A percentile compares a stretch with the other conserved stretches of the same genome.
phyloP scores from a whole-genome alignment of 2,113 vertebrate species.

The Brachyistius frenatus region DNA sequence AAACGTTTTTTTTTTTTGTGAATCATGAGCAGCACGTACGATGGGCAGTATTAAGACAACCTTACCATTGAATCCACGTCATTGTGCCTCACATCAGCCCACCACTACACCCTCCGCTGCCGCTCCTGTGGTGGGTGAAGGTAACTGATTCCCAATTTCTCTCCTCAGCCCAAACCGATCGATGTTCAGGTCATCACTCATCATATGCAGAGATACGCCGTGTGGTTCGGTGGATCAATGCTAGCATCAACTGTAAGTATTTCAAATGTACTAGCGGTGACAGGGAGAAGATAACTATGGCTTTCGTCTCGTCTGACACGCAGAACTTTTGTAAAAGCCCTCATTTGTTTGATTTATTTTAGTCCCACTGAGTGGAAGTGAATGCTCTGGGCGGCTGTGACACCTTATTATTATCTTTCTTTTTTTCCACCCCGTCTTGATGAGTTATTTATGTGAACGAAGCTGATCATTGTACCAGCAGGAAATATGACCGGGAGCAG shows the following conservation, averaged over 20 bases:
- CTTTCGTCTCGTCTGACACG: no score
- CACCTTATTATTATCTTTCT: not conserved
- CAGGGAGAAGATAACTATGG: not conserved
- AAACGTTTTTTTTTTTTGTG: no score
- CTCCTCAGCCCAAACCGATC: slow-evolving; percentile 94
- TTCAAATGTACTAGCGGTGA: not conserved
- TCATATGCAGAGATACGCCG: slow-evolving; percentile 98
- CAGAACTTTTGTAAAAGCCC: not conserved
- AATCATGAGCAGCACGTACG: no score
- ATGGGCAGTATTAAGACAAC: no score
- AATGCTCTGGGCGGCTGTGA: slow-evolving; percentile 68
- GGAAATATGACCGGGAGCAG: not conserved
- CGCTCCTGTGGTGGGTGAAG: no score
- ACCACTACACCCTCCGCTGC: not conserved
- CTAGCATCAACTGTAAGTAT: slow-evolving; percentile 95
- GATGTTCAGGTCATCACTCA: slow-evolving; percentile 98
- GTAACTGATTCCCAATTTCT: not conserved
- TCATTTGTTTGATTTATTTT: not conserved
- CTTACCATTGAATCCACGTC: no score
- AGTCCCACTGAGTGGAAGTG: not conserved
- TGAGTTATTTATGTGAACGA: slow-evolving; percentile 16
- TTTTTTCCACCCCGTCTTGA: not conserved
- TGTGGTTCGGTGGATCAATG: slow-evolving; percentile 99
- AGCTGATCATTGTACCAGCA: slow-evolving; percentile 24
- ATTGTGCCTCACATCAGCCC: not conserved